Evolutionary conservation across 1,140 invertebrate species (phyloP).

Genomic region (Drosophila lowei): DNA sequence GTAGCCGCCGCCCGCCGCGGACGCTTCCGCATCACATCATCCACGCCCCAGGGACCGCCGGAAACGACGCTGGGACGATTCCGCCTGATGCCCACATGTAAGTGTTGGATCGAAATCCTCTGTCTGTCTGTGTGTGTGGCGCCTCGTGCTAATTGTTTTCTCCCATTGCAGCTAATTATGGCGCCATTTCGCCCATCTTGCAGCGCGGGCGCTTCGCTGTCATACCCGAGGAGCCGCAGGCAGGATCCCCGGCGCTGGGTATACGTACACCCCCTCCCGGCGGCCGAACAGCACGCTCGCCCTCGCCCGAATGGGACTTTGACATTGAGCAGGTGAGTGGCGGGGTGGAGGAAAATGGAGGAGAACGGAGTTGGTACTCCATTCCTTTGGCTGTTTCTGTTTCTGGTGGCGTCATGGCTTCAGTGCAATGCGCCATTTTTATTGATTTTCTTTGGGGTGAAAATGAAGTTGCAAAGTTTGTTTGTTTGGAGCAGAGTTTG

Average conservation of each 20-base stretch:
- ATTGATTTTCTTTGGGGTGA: conserved; percentile 55
- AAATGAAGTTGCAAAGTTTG: conserved; percentile 23
- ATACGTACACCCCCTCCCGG: conserved; percentile 57
- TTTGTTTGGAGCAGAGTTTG: conserved; percentile 20
- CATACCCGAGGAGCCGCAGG: conserved; percentile 82
- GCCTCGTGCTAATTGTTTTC: conserved; percentile 11
- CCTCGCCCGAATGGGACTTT: conserved; percentile 82
- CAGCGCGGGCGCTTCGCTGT: conserved; percentile 82
- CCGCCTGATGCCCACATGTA: conserved; percentile 82
- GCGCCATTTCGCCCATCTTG: conserved; percentile 81
- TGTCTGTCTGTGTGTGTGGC: background rate
- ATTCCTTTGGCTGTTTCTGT: conserved; percentile 1
- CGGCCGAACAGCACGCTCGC: conserved; percentile 61
- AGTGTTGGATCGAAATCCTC: conserved; percentile 35
- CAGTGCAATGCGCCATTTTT: conserved; percentile 72
- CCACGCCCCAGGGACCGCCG: conserved; percentile 72
- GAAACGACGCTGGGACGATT: conserved; percentile 81
- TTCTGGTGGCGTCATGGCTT: conserved; percentile 53
- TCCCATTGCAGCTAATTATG: conserved; percentile 74
- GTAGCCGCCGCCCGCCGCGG: conserved; percentile 77
- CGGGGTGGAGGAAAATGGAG: conserved; percentile 1
- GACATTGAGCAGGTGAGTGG: conserved; percentile 82
- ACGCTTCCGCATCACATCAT: conserved; percentile 80
- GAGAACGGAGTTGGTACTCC: background rate
- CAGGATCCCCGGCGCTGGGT: conserved; percentile 71